These are phyloP conservation scores for Flabesymbios commensalis DNA, from an alignment of 2,888 invertebrate species.

Conservation along the genomic window DNA sequence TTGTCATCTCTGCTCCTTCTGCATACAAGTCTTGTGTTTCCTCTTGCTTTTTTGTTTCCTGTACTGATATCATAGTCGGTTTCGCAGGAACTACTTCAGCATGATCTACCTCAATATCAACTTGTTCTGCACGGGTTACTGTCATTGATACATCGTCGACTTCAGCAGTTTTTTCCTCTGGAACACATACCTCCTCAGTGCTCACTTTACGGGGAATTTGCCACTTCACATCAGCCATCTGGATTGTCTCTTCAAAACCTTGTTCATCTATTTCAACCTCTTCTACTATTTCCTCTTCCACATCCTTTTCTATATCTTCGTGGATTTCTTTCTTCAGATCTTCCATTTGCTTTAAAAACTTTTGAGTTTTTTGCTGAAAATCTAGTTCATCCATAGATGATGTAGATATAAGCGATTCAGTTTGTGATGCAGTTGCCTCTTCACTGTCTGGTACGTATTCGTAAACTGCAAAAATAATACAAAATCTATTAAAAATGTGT, in stretches of 20 bases:
- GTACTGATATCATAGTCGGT: conserved; percentile 18
- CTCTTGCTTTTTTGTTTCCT: conserved; percentile 12
- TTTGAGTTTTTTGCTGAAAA: conserved; percentile 35
- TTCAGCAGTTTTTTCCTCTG: conserved; percentile 15
- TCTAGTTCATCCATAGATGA: conserved; percentile 36
- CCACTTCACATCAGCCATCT: conserved; percentile 41
- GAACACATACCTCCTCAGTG: background rate
- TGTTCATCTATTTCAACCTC: conserved; percentile 32
- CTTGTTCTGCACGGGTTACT: conserved; percentile 4
- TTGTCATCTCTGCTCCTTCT: conserved; percentile 21
- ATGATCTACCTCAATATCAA: conserved; percentile 8
- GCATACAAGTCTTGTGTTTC: conserved; percentile 24
- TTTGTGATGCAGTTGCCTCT: conserved; percentile 67
- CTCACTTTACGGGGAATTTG: conserved; percentile 21
- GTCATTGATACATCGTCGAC: conserved; percentile 12
- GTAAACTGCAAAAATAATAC: conserved; percentile 70
- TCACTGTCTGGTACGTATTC: conserved; percentile 89
- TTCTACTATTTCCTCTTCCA: conserved; percentile 32
- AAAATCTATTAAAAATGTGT: background rate
- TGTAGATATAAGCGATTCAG: conserved; percentile 54
- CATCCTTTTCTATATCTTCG: conserved; percentile 23
- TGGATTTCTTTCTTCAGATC: conserved; percentile 32
- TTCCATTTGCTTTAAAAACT: conserved; percentile 37
- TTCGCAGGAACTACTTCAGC: conserved; percentile 10
- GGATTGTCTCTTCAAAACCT: conserved; percentile 36